These are phyloP conservation scores for Drosophila mojavensis DNA, from an alignment of 1,140 invertebrate species.

Conservation along the genomic window DNA sequence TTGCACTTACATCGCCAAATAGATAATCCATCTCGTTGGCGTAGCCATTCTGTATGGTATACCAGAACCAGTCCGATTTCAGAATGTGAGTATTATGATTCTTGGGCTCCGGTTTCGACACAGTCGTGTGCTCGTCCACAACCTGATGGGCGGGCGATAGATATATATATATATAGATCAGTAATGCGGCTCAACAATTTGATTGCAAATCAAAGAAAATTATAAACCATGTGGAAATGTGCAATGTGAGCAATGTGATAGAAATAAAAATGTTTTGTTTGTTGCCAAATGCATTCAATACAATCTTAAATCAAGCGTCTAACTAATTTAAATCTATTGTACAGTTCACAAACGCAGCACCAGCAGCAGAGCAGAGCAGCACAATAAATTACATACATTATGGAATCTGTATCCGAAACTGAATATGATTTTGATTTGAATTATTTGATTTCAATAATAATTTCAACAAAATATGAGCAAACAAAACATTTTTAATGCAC, in stretches of 20 bases:
- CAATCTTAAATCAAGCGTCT: slow-evolving; percentile 59
- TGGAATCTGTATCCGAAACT: slow-evolving; percentile 3
- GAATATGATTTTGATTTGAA: slow-evolving; percentile 3
- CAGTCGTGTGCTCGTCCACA: slow-evolving; percentile 91
- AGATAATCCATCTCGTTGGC: slow-evolving; percentile 95
- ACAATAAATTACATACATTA: slow-evolving; percentile 65
- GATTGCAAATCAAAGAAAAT: slow-evolving; percentile 2
- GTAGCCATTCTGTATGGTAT: slow-evolving; percentile 95
- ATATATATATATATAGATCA: background rate
- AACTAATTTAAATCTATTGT: slow-evolving; percentile 50
- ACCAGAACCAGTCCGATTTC: slow-evolving; percentile 98
- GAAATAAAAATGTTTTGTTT: slow-evolving; percentile 61
- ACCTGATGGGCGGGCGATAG: slow-evolving; percentile 85
- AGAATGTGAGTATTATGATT: slow-evolving; percentile 88
- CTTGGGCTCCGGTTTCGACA: slow-evolving; percentile 87
- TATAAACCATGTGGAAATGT: slow-evolving; percentile 10
- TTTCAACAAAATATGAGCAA: slow-evolving; percentile 51
- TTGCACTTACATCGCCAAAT: slow-evolving; percentile 90
- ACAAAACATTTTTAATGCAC: slow-evolving; percentile 81
- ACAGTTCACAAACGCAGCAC: slow-evolving; percentile 40
- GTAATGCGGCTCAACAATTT: too few species aligned
- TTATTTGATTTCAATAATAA: slow-evolving; percentile 9
- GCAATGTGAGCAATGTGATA: slow-evolving; percentile 37
- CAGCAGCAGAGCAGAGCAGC: slow-evolving; percentile 63
- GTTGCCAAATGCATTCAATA: slow-evolving; percentile 34